Percentiles rank a stretch among this genome's conserved stretches.
Evolutionary conservation across 2,797 vertebrate species (phyloP).

Genomic region (Poecilia wingei): DNA sequence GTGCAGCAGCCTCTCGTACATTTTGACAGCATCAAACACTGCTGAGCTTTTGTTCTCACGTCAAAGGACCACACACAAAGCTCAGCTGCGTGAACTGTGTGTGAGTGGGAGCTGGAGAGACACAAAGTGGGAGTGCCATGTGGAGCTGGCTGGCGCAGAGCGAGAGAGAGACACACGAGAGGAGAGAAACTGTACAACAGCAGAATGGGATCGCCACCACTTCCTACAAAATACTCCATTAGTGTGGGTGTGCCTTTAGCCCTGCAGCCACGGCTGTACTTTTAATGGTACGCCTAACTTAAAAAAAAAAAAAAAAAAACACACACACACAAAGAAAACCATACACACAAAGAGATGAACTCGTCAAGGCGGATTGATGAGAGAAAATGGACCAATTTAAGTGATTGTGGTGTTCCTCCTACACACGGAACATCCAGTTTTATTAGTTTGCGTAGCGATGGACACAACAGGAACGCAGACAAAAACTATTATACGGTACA

Average conservation of each 20-base stretch:
- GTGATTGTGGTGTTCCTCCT: constrained; percentile 24
- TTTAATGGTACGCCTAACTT: constrained; percentile 34
- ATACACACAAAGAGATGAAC: constrained; percentile 20
- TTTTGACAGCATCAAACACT: constrained; percentile 59
- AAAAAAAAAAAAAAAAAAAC: constrained; percentile 6
- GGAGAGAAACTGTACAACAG: constrained; percentile 62
- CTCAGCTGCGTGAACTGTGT: constrained; percentile 59
- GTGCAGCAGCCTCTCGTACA: constrained; percentile 52
- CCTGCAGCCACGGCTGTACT: constrained; percentile 53
- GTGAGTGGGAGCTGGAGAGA: constrained; percentile 53
- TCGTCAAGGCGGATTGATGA: constrained; percentile 32
- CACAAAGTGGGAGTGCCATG: constrained; percentile 66
- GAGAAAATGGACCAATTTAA: constrained; percentile 17
- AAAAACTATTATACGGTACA: background rate
- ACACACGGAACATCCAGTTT: constrained; percentile 13
- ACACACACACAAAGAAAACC: too few species aligned
- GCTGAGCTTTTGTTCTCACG: constrained; percentile 65
- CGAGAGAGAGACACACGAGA: constrained; percentile 24
- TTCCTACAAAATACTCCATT: constrained; percentile 68
- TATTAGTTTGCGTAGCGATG: background rate
- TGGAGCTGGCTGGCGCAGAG: constrained; percentile 57
- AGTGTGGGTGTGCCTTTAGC: constrained; percentile 64
- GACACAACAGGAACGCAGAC: background rate
- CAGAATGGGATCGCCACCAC: constrained; percentile 59
- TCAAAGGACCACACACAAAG: constrained; percentile 74